Evolutionary conservation across 2,113 vertebrate genomes (phyloP).

Genomic region (Leucopternis melanops): DNA sequence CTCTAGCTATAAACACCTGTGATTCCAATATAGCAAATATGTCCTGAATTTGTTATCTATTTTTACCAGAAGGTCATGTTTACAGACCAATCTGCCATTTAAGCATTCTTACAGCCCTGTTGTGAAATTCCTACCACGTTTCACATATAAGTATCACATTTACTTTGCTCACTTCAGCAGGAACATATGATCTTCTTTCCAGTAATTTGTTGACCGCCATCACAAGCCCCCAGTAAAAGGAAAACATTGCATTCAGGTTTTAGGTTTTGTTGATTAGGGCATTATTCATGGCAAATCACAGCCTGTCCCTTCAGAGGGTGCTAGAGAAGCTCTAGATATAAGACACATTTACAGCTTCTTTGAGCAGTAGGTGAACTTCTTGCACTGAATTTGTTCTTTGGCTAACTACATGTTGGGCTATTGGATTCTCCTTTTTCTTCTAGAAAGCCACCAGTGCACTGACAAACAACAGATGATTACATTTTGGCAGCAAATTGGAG

Average conservation of each 20-base stretch:
- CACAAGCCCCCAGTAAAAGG: not conserved
- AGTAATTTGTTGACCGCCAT: not conserved
- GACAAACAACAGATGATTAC: not conserved
- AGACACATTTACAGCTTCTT: not conserved
- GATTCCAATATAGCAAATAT: not conserved
- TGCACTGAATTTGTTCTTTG: not conserved
- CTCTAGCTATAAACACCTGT: not conserved
- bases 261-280: not conserved
- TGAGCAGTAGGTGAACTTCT: not conserved
- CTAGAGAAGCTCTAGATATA: not conserved
- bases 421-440: not conserved
- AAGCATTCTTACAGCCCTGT: not conserved
- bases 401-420: not conserved
- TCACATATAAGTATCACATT: not conserved
- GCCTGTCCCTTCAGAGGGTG: not conserved
- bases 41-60: not conserved
- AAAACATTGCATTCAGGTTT: not conserved
- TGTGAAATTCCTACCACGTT: not conserved
- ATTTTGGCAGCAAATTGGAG: conserved; percentile 1
- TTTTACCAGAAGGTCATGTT: not conserved
- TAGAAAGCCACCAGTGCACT: not conserved
- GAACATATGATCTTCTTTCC: not conserved
- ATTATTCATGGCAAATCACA: not conserved
- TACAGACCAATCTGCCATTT: not conserved
- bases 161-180: not conserved